Evolutionary conservation across 35 echinoderm and acorn worm genomes (phyloP).

Genomic region (Amphiura filiformis): DNA sequence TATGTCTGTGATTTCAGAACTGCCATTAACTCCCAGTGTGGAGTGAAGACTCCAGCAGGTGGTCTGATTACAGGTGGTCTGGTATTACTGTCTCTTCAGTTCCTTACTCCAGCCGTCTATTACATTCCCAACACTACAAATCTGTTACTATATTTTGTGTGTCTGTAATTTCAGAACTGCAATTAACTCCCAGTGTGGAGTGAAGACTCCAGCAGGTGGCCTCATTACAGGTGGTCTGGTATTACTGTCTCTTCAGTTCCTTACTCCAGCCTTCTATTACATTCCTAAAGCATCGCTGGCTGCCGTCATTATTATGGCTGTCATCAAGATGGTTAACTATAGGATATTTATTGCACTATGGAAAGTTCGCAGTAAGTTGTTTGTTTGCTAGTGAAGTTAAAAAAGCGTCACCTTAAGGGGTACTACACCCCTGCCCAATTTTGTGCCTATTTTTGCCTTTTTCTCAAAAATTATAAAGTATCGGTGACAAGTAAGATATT

Average conservation of each 20-base stretch:
- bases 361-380: slow-evolving; percentile 82
- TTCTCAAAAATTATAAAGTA: too few species aligned
- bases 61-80: slow-evolving; percentile 70
- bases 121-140: slow-evolving; percentile 94
- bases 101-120: slow-evolving; percentile 69
- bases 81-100: slow-evolving; percentile 58
- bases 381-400: background rate
- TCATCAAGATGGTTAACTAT: slow-evolving; percentile 83
- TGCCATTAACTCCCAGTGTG: slow-evolving; percentile 86
- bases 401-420: too few species aligned
- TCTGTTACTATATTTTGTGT: too few species aligned
- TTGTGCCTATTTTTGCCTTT: too few species aligned
- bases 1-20: too few species aligned
- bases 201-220: slow-evolving; percentile 74
- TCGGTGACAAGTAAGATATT: too few species aligned
- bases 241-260: slow-evolving; percentile 50
- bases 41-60: slow-evolving; percentile 79
- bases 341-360: slow-evolving; percentile 68
- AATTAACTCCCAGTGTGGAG: slow-evolving; percentile 87
- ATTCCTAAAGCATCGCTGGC: slow-evolving; percentile 84
- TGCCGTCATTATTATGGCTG: slow-evolving; percentile 87
- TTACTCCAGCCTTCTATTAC: slow-evolving; percentile 73
- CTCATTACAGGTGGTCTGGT: slow-evolving; percentile 74
- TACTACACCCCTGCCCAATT: too few species aligned
- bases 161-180: too few species aligned